Base-by-base conservation (phyloP, 2,888 invertebrate genomes). In the Maniola hyperantus region DNA sequence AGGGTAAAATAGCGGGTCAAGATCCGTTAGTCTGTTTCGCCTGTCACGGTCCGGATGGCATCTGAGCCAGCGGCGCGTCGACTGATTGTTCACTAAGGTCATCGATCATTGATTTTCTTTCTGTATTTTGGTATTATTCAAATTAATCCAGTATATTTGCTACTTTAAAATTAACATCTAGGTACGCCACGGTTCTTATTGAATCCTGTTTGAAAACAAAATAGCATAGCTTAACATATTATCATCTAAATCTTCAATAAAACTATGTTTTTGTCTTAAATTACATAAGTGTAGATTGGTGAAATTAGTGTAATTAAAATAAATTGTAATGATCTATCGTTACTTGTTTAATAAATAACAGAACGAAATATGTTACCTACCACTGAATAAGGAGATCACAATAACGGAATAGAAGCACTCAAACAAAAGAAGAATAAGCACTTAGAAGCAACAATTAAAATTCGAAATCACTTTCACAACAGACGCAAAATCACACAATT, bases 391-490 rank as follows among this genome's bases (percentile, higher is more conserved):
- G 44, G 64, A 65, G 53, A 64, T n/a, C 66, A 68, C 64, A 20
- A 54, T 18, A 60, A 54, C 54, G 36, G 13, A 58, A 54, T 13
- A 65, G 42, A 53, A 60, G 46, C 65, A 65, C 65, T 57, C 58
- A 51, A 65, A 65, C 20, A 36, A 63, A 65, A 62, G 57, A 58
- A 59, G 39, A 42, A 5, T 44, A 15, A 34, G 61, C 75, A 78
- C 78, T 66, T 72, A 66, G 59, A 65, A 64, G n/a, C 13, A 50
- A 50, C 50, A 60, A 62, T 15, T 62, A 71, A 77, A 65, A 64
- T 68, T 44, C 53, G 48, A 58, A 62, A 72, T 69, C 87, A 88
- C 87, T 85, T 79, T 80, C 87, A 88, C 87, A 82, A 81, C 75
- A 73, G 69, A 77, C 78, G 69, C 73, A 75, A 75, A 74, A 76